Evolutionary conservation across 2,113 vertebrate genomes (phyloP).

Genomic region (Plecotus auritus): DNA sequence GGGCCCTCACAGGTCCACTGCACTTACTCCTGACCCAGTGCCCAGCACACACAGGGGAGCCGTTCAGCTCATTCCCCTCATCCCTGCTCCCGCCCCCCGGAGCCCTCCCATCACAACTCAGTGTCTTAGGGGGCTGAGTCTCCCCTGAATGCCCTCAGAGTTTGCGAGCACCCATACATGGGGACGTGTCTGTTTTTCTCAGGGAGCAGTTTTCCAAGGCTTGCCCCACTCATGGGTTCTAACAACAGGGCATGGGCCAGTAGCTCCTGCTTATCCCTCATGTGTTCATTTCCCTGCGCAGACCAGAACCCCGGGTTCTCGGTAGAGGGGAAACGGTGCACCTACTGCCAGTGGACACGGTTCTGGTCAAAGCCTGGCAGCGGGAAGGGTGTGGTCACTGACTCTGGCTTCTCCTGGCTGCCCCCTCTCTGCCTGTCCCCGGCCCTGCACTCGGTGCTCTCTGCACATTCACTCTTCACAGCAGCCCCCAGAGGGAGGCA

Average conservation of each 20-base stretch:
- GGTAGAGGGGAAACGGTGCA: not conserved
- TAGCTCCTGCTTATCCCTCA: not conserved
- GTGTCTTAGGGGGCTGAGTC: fast-evolving
- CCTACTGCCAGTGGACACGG: fast-evolving
- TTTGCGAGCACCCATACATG: fast-evolving
- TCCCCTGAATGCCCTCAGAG: not conserved
- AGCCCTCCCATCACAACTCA: not conserved
- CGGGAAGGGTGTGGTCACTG: not conserved
- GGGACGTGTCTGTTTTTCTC: fast-evolving
- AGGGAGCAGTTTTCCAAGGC: not conserved
- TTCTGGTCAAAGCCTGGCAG: not conserved
- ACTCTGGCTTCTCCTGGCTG: not conserved
- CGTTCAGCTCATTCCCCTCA: fast-evolving
- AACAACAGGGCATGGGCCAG: fast-evolving
- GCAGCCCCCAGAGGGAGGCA: not conserved
- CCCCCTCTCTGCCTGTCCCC: not conserved
- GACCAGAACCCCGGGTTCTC: not conserved
- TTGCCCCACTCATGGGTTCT: no score
- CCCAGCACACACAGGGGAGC: fast-evolving
- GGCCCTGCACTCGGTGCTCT: no score
- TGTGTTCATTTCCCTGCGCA: fast-evolving
- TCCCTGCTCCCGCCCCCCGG: not conserved
- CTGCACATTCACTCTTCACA: not conserved
- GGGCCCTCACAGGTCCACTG: fast-evolving
- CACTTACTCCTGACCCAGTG: fast-evolving